Conservation (phyloP, 2,888 invertebrate genomes). For the Epinotia brunnichana region DNA sequence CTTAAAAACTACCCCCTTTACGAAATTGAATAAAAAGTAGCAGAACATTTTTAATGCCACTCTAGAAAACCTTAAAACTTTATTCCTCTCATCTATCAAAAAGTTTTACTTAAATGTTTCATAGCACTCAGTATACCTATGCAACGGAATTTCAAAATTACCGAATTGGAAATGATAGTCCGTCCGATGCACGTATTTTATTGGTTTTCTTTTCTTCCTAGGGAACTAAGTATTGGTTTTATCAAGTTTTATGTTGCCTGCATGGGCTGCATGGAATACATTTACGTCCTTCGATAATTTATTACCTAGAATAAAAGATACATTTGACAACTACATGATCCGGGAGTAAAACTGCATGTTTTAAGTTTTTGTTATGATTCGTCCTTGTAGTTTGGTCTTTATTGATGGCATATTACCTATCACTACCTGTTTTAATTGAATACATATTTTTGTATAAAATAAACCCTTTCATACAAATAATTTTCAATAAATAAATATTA, state of each 20-base stretch:
- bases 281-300: not conserved
- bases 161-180: conserved; percentile 1
- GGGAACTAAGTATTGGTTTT: not conserved
- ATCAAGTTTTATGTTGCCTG: not conserved
- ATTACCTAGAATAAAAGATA: not conserved
- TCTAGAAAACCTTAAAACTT: not conserved
- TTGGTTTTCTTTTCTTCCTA: not conserved
- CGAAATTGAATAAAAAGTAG: too few species aligned
- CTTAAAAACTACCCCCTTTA: too few species aligned
- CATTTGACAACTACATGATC: too few species aligned
- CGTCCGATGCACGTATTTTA: conserved; percentile 1
- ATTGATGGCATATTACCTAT: not conserved
- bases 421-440: not conserved
- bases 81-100: too few species aligned
- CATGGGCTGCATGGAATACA: not conserved
- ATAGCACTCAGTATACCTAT: not conserved
- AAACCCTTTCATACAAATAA: too few species aligned
- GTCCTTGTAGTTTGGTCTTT: not conserved
- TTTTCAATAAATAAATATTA: too few species aligned
- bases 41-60: not conserved
- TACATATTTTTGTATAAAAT: too few species aligned
- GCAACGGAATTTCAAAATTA: conserved; percentile 9
- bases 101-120: not conserved
- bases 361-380: not conserved
- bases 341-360: not conserved